Evolutionary conservation across 2,888 invertebrate species (phyloP).

Genomic region (Zaprionus lineosus): DNA sequence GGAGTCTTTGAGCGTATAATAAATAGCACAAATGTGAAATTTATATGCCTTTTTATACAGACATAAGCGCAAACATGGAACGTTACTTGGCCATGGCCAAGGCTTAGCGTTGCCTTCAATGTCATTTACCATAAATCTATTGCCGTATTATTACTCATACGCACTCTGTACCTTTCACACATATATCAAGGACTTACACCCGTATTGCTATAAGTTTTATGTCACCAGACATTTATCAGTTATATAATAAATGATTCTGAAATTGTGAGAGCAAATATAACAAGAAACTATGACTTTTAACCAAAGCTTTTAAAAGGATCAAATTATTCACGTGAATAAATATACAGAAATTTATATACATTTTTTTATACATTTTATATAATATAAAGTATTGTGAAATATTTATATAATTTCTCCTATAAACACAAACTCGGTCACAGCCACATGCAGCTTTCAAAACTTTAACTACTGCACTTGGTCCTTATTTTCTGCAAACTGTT

Average conservation of each 20-base stretch:
- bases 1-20: conserved; percentile 49
- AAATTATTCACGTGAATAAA: too few species aligned
- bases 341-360: too few species aligned
- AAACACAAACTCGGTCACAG: conserved; percentile 12
- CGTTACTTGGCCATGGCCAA: conserved; percentile 7
- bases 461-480: conserved; percentile 9
- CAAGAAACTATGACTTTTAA: too few species aligned
- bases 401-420: too few species aligned
- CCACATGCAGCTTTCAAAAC: neutral
- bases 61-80: conserved; percentile 48
- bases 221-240: conserved; percentile 56
- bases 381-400: too few species aligned
- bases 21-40: conserved; percentile 64
- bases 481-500: conserved; percentile 7
- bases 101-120: conserved; percentile 15
- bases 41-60: conserved; percentile 74
- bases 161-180: conserved; percentile 44
- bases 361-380: too few species aligned
- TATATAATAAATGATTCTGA: conserved; percentile 13
- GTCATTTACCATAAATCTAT: conserved; percentile 66
- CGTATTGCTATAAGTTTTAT: conserved; percentile 31
- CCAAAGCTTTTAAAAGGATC: too few species aligned
- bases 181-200: conserved; percentile 66
- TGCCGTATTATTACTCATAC: conserved; percentile 71
- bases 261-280: too few species aligned